These are phyloP conservation scores for Drosophila ezoana DNA, from an alignment of 2,888 invertebrate genomes.

Conservation along the genomic window DNA sequence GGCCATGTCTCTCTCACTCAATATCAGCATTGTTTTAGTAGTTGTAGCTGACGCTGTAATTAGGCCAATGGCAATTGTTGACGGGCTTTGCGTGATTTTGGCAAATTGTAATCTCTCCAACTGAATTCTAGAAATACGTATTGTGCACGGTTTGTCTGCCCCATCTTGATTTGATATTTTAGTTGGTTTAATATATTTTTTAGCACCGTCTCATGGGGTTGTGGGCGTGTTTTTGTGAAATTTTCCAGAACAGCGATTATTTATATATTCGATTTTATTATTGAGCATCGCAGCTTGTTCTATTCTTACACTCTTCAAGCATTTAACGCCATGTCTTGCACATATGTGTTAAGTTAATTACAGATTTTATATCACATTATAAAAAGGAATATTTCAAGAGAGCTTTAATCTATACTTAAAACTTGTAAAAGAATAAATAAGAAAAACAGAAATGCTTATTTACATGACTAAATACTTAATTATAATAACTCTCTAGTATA, in stretches of 20 bases:
- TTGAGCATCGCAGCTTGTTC: no score
- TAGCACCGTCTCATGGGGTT: not conserved
- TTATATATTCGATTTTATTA: no score
- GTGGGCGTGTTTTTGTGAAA: constrained; percentile 53
- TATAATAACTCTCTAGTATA: no score
- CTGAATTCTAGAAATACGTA: not conserved
- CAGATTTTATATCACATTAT: constrained; percentile 4
- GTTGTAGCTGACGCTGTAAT: constrained; percentile 35
- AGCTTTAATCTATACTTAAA: not conserved
- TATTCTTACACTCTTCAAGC: constrained; percentile 40
- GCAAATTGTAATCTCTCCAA: constrained; percentile 27
- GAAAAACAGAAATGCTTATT: no score
- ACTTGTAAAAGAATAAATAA: not conserved
- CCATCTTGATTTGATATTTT: not conserved
- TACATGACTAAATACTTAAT: no score
- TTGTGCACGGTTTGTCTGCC: not conserved
- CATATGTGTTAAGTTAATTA: constrained; percentile 66
- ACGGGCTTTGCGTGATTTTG: constrained; percentile 58
- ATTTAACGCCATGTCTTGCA: constrained; percentile 58
- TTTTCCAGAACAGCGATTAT: no score
- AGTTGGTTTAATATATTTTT: not conserved
- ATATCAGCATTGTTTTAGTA: constrained; percentile 13
- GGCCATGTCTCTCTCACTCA: constrained; percentile 20
- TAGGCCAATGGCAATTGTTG: constrained; percentile 52
- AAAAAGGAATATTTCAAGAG: not conserved